Evolutionary conservation across 2,113 vertebrate genomes (phyloP).

Genomic region (Rhombomys opimus): DNA sequence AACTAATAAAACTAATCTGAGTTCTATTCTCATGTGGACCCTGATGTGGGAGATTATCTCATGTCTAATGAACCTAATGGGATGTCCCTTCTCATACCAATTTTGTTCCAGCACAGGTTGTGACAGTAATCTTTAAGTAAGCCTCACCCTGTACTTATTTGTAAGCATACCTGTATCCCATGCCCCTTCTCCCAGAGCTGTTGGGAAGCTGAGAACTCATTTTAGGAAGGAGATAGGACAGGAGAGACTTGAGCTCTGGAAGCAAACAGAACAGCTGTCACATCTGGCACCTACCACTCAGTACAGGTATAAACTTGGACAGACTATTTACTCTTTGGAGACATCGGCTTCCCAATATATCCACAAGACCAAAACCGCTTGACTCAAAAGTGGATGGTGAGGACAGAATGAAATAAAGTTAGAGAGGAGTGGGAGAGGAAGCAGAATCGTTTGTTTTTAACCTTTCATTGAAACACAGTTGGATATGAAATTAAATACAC

Average conservation of each 20-base stretch:
- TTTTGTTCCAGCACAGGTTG: not conserved
- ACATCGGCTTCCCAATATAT: not conserved
- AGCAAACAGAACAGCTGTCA: not conserved
- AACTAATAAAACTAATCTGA: conserved; percentile 15
- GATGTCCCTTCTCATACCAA: not conserved
- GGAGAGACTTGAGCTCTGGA: not conserved
- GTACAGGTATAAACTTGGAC: not conserved
- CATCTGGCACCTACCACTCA: not conserved
- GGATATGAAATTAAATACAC: not conserved
- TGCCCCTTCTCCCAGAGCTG: not conserved
- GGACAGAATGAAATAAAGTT: not conserved
- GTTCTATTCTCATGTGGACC: not conserved
- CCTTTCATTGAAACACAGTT: not conserved
- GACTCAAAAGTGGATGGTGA: not conserved
- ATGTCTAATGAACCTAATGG: not conserved
- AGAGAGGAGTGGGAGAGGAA: not conserved
- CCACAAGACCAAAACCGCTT: not conserved
- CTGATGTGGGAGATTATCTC: conserved; percentile 49
- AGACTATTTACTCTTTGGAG: not conserved
- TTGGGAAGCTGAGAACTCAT: not conserved
- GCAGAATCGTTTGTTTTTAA: not conserved
- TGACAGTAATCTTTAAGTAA: not conserved
- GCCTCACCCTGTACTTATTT: not conserved
- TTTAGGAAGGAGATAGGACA: not conserved
- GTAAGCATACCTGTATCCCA: not conserved